A percentile compares a stretch with the other conserved stretches of the same genome.
Evolutionary conservation across 2,113 vertebrate species (phyloP).

Genomic region (Siniperca knerii): DNA sequence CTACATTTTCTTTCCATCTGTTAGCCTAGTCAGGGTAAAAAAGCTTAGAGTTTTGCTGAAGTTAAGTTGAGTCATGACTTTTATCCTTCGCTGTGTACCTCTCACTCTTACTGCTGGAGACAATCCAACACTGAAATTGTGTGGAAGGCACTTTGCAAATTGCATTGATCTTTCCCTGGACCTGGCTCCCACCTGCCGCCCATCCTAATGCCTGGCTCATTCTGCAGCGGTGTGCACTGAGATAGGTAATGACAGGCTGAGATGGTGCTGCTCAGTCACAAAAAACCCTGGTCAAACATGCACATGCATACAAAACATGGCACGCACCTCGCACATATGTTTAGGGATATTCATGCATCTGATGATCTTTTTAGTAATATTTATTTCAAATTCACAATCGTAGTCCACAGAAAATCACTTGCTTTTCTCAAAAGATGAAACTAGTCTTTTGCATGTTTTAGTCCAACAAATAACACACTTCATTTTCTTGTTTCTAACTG

Average conservation of each 20-base stretch:
- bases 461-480: neutral
- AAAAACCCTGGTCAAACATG: constrained; percentile 14
- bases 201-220: constrained; percentile 62
- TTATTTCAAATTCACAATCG: neutral
- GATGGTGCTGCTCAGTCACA: constrained; percentile 16
- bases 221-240: constrained; percentile 30
- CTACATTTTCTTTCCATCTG: neutral
- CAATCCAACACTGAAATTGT: constrained; percentile 64
- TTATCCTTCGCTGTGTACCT: constrained; percentile 47
- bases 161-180: constrained; percentile 75
- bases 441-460: neutral
- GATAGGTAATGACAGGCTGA: constrained; percentile 57
- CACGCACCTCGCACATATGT: neutral
- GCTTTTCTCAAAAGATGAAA: neutral
- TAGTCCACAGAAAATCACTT: neutral
- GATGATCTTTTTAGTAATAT: neutral
- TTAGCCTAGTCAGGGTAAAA: constrained; percentile 32
- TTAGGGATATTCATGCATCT: neutral
- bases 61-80: constrained; percentile 71
- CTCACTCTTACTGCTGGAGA: constrained; percentile 53
- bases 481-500: too few species aligned
- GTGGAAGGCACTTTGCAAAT: constrained; percentile 77
- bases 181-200: constrained; percentile 66
- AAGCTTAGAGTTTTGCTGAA: constrained; percentile 56
- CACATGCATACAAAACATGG: constrained; percentile 41